Evolutionary conservation across 1,140 invertebrate genomes (phyloP).

Genomic region (Drosophila funebris): DNA sequence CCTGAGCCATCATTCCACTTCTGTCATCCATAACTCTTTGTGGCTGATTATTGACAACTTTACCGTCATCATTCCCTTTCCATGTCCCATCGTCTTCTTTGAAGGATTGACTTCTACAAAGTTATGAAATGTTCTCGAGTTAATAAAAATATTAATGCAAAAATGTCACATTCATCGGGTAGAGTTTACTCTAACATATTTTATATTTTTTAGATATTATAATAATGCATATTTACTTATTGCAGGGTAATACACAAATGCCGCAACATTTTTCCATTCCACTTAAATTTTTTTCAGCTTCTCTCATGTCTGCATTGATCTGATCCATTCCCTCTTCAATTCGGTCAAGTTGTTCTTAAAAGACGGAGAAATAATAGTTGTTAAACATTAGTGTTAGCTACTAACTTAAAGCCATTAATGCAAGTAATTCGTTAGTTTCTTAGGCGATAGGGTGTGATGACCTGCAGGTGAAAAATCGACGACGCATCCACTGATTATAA

Average conservation of each 20-base stretch:
- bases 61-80: slow-evolving; percentile 99
- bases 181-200: too few relatives aligned
- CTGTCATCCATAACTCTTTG: slow-evolving; percentile 98
- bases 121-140: not conserved
- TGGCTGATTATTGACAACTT: slow-evolving; percentile 98
- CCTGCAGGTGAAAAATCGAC: too few relatives aligned
- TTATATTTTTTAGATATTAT: too few relatives aligned
- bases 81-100: slow-evolving; percentile 99
- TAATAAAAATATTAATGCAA: not conserved
- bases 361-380: not conserved
- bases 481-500: too few relatives aligned
- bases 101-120: slow-evolving; percentile 87
- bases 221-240: slow-evolving; percentile 90
- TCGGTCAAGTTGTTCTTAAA: slow-evolving; percentile 96
- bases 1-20: slow-evolving; percentile 95
- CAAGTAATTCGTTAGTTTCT: not conserved
- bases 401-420: not conserved
- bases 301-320: slow-evolving; percentile 99
- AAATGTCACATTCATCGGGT: not conserved
- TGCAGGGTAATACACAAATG: slow-evolving; percentile 98
- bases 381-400: not conserved
- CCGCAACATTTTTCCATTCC: slow-evolving; percentile 99
- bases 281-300: slow-evolving; percentile 99
- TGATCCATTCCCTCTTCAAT: slow-evolving; percentile 99
- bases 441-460: too few relatives aligned